phyloP scores from a whole-genome alignment of 2,888 invertebrate genomes.

The Eupithecia subumbrata region DNA sequence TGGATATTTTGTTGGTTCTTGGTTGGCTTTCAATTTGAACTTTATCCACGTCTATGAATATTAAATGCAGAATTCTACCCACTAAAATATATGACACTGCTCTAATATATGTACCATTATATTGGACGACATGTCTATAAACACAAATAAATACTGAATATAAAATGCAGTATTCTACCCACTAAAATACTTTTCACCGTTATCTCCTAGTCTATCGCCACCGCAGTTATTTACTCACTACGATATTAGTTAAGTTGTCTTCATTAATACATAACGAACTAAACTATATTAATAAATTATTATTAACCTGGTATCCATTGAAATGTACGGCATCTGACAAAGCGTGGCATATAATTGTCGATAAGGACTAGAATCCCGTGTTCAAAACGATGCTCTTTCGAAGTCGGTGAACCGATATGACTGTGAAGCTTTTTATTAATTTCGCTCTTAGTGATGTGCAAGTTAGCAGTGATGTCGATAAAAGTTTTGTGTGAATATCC shows the following conservation, averaged over 20 bases:
- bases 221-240: slow-evolving; percentile 69
- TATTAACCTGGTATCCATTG: slow-evolving; percentile 60
- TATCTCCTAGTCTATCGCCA: slow-evolving; percentile 47
- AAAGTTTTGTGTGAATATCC: too few relatives aligned
- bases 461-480: background rate
- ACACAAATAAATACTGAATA: too few relatives aligned
- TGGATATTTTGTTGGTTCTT: too few relatives aligned
- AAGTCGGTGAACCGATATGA: slow-evolving; percentile 56
- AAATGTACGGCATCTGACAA: slow-evolving; percentile 60
- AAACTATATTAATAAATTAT: slow-evolving; percentile 81
- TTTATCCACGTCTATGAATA: too few relatives aligned
- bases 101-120: too few relatives aligned
- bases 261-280: slow-evolving; percentile 68
- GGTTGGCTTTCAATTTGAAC: too few relatives aligned
- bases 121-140: too few relatives aligned
- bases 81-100: too few relatives aligned
- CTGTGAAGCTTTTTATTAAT: slow-evolving; percentile 70
- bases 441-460: slow-evolving; percentile 58
- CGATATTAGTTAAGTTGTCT: slow-evolving; percentile 78
- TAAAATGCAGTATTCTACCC: too few relatives aligned
- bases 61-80: too few relatives aligned
- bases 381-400: slow-evolving; percentile 58
- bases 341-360: slow-evolving; percentile 72
- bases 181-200: too few relatives aligned
- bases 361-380: slow-evolving; percentile 63